These are phyloP conservation scores for Eutolmus rufibarbis DNA, from an alignment of 2,888 invertebrate species.

Conservation along the genomic window DNA sequence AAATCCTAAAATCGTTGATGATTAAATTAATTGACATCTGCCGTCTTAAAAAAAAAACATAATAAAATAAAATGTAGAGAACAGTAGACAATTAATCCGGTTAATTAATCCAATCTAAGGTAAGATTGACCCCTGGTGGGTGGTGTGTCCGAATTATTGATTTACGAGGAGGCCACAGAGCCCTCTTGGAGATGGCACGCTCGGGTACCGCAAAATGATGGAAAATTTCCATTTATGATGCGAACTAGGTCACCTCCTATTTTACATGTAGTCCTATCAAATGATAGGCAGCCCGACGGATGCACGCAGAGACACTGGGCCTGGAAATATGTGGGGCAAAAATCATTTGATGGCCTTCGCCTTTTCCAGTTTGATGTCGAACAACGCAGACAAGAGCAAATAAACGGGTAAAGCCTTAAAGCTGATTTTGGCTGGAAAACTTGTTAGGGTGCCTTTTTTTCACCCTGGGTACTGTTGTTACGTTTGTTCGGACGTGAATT, in stretches of 20 bases:
- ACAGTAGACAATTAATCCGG: not conserved
- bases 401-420: not conserved
- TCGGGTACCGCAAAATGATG: not conserved
- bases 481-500: not conserved
- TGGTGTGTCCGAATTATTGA: not conserved
- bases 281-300: not conserved
- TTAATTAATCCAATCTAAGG: not conserved
- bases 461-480: not conserved
- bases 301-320: not conserved
- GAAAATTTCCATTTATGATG: not conserved
- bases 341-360: not conserved
- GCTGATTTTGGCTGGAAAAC: not conserved
- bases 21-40: not conserved
- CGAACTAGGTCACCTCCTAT: not conserved
- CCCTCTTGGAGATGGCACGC: not conserved
- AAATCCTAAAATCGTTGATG: not conserved
- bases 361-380: not conserved
- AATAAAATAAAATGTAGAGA: not conserved
- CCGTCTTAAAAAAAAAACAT: not conserved
- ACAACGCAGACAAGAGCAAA: not conserved
- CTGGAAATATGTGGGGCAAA: not conserved
- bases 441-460: not conserved
- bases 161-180: not conserved
- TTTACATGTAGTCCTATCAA: not conserved
- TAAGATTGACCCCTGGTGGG: not conserved